These are phyloP conservation scores for Corynorhinus townsendii DNA, from an alignment of 2,113 vertebrate species.

Conservation along the genomic window DNA sequence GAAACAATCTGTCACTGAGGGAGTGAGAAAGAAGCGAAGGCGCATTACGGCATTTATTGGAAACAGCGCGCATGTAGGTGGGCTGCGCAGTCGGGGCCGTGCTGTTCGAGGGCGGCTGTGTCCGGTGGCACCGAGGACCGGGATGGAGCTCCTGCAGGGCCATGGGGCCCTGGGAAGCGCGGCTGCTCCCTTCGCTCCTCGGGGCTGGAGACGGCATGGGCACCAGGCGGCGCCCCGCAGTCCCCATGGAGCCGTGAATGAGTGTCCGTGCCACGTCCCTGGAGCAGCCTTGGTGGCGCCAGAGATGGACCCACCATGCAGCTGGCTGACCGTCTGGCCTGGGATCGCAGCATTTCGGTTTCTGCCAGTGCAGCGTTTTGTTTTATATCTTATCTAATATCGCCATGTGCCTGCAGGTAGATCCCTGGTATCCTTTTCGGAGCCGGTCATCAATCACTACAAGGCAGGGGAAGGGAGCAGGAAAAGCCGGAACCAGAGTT, in stretches of 20 bases:
- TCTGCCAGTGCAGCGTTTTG: constrained; percentile 5
- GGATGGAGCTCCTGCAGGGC: background rate
- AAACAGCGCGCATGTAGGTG: background rate
- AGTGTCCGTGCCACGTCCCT: background rate
- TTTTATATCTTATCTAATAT: background rate
- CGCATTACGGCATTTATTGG: too few relatives aligned
- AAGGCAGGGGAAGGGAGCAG: background rate
- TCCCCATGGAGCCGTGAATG: background rate
- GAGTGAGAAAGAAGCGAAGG: background rate
- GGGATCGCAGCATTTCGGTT: background rate
- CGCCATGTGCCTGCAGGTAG: background rate
- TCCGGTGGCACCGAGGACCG: too few relatives aligned
- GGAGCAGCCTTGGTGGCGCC: background rate
- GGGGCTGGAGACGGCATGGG: background rate
- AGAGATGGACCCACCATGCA: background rate
- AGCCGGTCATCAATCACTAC: constrained; percentile 7
- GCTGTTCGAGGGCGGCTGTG: background rate
- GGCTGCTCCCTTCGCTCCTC: background rate
- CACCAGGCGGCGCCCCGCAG: background rate
- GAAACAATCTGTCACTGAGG: background rate
- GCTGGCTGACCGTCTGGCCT: background rate
- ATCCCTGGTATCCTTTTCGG: background rate
- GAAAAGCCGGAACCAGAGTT: background rate
- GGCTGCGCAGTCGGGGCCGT: background rate
- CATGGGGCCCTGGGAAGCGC: background rate